Evolutionary conservation across 2,113 vertebrate species (phyloP).

Genomic region (Dolichallabes microphthalmus): DNA sequence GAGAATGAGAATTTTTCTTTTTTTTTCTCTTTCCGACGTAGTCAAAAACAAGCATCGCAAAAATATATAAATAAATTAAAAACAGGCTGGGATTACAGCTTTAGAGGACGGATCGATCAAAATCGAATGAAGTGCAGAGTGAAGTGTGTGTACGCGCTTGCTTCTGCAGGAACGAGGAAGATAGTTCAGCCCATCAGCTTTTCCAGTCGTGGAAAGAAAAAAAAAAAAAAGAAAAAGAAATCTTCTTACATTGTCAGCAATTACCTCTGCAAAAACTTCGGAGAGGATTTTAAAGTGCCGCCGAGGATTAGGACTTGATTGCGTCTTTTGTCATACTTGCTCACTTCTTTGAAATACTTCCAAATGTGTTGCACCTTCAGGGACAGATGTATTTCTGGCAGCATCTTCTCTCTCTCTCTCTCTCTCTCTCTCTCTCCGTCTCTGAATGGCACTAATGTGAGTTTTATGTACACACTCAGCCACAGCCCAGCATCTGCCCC

Average conservation of each 20-base stretch:
- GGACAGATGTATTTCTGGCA: constrained; percentile 44
- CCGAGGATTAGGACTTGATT: constrained; percentile 42
- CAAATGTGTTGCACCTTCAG: constrained; percentile 46
- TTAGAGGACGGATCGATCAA: constrained; percentile 49
- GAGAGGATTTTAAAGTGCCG: constrained; percentile 45
- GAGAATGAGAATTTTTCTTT: constrained; percentile 58
- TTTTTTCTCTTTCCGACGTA: constrained; percentile 57
- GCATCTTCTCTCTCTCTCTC: constrained; percentile 2
- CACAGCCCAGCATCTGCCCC: constrained; percentile 47
- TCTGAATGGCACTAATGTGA: constrained; percentile 28
- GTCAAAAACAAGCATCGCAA: constrained; percentile 50
- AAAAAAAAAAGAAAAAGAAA: constrained; percentile 23
- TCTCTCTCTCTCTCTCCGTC: neutral
- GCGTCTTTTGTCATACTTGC: constrained; percentile 45
- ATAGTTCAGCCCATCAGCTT: constrained; percentile 52
- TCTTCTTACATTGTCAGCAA: constrained; percentile 56
- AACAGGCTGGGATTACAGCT: constrained; percentile 46
- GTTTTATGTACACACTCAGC: constrained; percentile 35
- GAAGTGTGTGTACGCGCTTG: constrained; percentile 43
- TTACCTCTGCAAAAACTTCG: constrained; percentile 45
- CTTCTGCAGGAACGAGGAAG: constrained; percentile 46
- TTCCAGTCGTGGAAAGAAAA: constrained; percentile 42
- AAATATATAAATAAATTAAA: constrained; percentile 32
- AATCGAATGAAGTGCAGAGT: constrained; percentile 45
- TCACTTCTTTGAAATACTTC: constrained; percentile 44